These are phyloP conservation scores for Drosophila barbarae DNA, from an alignment of 2,888 invertebrate species.

Conservation along the genomic window DNA sequence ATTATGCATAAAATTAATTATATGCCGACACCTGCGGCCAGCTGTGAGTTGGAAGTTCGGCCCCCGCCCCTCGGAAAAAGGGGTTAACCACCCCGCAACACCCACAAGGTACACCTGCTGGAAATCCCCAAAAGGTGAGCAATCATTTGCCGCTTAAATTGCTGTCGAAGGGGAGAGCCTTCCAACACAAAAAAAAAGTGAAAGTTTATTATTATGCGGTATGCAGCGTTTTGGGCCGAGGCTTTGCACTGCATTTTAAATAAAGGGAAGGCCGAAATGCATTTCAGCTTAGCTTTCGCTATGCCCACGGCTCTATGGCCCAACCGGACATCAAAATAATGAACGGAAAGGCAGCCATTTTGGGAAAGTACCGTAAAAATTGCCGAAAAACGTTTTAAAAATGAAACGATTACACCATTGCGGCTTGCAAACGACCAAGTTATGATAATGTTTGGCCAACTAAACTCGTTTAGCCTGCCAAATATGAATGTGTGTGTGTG, in stretches of 20 bases:
- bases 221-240: slow-evolving; percentile 33
- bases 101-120: background rate
- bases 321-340: slow-evolving; percentile 66
- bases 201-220: slow-evolving; percentile 71
- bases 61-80: slow-evolving; percentile 28
- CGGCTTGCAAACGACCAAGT: slow-evolving; percentile 75
- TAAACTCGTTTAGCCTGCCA: slow-evolving; percentile 73
- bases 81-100: slow-evolving; percentile 44
- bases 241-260: slow-evolving; percentile 38
- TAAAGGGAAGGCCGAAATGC: slow-evolving; percentile 3
- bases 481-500: slow-evolving; percentile 49
- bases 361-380: slow-evolving; percentile 50
- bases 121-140: background rate
- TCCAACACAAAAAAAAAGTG: slow-evolving; percentile 26
- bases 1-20: slow-evolving; percentile 65
- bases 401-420: slow-evolving; percentile 74
- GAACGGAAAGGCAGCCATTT: slow-evolving; percentile 63
- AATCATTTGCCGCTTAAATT: slow-evolving; percentile 32
- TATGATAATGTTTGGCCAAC: slow-evolving; percentile 75
- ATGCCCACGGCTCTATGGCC: background rate
- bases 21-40: slow-evolving; percentile 48
- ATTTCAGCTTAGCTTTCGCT: slow-evolving; percentile 1
- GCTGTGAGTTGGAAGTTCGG: background rate
- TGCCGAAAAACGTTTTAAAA: slow-evolving; percentile 73
- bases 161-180: slow-evolving; percentile 22